Evolutionary conservation across 2,113 vertebrate species (phyloP).

Genomic region (Glaucidium brasilianum): DNA sequence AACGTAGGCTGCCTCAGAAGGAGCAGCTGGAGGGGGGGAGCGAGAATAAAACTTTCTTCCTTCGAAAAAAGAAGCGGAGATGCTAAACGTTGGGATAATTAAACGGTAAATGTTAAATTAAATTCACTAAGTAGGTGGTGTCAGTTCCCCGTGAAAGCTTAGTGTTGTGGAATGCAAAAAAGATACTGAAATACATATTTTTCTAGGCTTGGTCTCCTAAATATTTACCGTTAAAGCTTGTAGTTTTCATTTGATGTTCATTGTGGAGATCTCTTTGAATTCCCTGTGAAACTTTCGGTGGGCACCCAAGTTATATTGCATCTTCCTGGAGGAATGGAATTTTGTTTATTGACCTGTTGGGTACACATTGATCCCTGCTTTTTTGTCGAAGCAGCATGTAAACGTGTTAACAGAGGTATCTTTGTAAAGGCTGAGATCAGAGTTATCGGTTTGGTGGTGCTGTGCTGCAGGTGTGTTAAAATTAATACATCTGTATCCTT

Average conservation of each 20-base stretch:
- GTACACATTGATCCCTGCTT: too few relatives aligned
- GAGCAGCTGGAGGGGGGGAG: too few relatives aligned
- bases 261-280: neutral
- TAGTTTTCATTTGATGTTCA: neutral
- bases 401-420: neutral
- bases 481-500: neutral
- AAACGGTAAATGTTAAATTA: neutral
- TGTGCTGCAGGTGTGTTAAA: neutral
- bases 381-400: neutral
- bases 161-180: neutral
- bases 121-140: neutral
- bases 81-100: neutral
- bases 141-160: neutral
- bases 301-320: neutral
- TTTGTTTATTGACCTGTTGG: neutral
- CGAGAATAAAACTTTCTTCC: neutral
- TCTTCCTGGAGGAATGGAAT: neutral
- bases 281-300: neutral
- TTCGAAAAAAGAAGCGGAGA: neutral
- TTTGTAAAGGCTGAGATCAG: neutral
- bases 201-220: neutral
- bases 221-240: neutral
- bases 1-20: accelerated
- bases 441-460: neutral
- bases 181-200: accelerated